Evolutionary conservation across 2,113 vertebrate species (phyloP), one percentile per base, ranked within the genome.

Genomic region (Microtus ochrogaster): DNA sequence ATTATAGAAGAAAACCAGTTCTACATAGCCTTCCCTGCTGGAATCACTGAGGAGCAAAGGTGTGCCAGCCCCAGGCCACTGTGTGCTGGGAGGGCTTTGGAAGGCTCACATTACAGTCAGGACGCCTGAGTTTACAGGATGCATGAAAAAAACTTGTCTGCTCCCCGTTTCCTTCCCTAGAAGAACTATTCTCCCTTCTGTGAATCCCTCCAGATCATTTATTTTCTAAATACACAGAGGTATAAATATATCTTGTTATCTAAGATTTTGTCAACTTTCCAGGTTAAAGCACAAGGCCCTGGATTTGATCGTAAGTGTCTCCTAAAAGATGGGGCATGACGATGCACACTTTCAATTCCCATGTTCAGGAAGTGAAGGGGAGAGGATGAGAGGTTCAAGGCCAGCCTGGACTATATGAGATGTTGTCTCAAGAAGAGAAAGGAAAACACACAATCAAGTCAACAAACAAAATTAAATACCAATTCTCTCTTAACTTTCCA

Each of bases 71-170:
- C n/a, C 9, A 5, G 8, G 55, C 9, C 70, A 41, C 49, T 66
- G 33, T 0, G 4, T n/a, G 33, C 77, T 63, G 4, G 2, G 74
- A 4, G 36, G n/a, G 12, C n/a, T 58, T 7, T 0, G 1, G 16
- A 33, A 55, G 33, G 65, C 26, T 63, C 86, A 7, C 0, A 13
- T n/a, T 36, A 68, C 1, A 11, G 89, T n/a, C 47, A n/a, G 1
- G 66, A 89, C 11, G 28, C 28, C 58, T 33, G 10, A 7, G 66
- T 79, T 89, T 87, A 63, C 24, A 82, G 78, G 22, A 17, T 5
- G 33, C 16, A 36, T 8, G 28, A 68, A 49, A n/a, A 74, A 84
- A 30, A 33, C 61, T 9, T n/a, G 13, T 49, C 22, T 65, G 61
- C 30, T 12, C 9, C 21, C 19, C 0, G 0, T 30, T 77, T 76